Conservation (phyloP, 2,797 vertebrate genomes). For the Thaleichthys pacificus region DNA sequence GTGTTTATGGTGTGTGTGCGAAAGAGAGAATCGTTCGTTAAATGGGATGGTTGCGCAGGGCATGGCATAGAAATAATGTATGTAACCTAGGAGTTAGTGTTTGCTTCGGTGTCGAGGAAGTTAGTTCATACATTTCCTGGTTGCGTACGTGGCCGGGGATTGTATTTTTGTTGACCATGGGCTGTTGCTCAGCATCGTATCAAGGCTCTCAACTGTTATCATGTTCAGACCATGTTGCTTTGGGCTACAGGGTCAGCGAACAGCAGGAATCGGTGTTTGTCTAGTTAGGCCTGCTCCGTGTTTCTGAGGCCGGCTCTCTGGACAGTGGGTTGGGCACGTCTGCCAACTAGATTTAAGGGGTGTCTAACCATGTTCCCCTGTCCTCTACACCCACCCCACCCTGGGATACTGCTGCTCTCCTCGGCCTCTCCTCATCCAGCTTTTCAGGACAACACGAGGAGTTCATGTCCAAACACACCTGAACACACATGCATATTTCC, state of each 20-base stretch:
- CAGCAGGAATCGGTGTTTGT: conserved; percentile 18
- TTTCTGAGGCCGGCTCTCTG: not conserved
- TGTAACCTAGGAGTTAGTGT: too few relatives aligned
- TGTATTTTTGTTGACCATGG: too few relatives aligned
- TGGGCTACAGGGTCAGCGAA: conserved; percentile 9
- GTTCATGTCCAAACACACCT: not conserved
- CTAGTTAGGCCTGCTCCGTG: conserved; percentile 7
- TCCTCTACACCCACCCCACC: not conserved
- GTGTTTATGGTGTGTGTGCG: not conserved
- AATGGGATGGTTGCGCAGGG: not conserved
- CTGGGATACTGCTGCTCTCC: not conserved
- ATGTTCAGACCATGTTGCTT: not conserved
- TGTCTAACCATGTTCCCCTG: conserved; percentile 3
- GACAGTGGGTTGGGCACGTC: not conserved
- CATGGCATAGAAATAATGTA: too few relatives aligned
- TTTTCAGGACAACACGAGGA: not conserved
- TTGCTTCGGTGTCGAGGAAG: too few relatives aligned
- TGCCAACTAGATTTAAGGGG: conserved; percentile 1
- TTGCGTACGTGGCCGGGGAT: too few relatives aligned
- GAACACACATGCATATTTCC: not conserved
- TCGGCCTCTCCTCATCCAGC: not conserved
- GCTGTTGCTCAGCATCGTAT: too few relatives aligned
- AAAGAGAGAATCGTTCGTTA: not conserved
- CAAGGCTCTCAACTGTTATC: not conserved
- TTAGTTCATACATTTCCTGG: too few relatives aligned